Conservation (phyloP, 1,140 invertebrate genomes). For the Diabrotica undecimpunctata region DNA sequence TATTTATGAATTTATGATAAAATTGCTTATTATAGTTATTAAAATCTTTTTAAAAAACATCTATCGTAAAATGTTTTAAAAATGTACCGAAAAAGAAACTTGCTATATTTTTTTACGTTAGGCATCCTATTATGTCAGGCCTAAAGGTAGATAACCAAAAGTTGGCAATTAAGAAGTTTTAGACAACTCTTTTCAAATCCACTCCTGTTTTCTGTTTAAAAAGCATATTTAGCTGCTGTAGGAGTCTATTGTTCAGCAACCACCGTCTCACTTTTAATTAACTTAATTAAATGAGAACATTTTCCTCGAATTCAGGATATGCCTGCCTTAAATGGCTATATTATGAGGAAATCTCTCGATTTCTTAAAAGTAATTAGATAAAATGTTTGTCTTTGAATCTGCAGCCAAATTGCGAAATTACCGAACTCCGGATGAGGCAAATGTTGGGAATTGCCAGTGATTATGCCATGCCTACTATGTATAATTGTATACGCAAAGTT, state of each 20-base stretch:
- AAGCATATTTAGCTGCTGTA: conserved; percentile 10
- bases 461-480: conserved; percentile 3
- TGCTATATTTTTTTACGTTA: too few relatives aligned
- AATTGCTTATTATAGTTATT: too few relatives aligned
- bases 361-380: conserved; percentile 19
- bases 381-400: conserved; percentile 14
- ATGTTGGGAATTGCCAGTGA: conserved; percentile 10
- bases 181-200: neutral
- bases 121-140: too few relatives aligned
- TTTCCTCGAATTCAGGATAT: conserved; percentile 13
- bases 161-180: too few relatives aligned
- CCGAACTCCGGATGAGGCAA: conserved; percentile 6
- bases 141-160: too few relatives aligned
- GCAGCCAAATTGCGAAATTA: conserved; percentile 15
- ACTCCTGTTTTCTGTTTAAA: conserved; percentile 13
- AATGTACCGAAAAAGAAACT: too few relatives aligned
- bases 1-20: too few relatives aligned
- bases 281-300: conserved; percentile 19
- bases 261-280: conserved; percentile 20
- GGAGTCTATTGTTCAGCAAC: conserved; percentile 17
- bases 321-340: conserved; percentile 14
- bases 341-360: conserved; percentile 18
- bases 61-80: too few relatives aligned
- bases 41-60: too few relatives aligned
- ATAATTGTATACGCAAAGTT: conserved; percentile 1